Base-by-base conservation (phyloP, 2,888 invertebrate species). In the Perizoma affinitatum region DNA sequence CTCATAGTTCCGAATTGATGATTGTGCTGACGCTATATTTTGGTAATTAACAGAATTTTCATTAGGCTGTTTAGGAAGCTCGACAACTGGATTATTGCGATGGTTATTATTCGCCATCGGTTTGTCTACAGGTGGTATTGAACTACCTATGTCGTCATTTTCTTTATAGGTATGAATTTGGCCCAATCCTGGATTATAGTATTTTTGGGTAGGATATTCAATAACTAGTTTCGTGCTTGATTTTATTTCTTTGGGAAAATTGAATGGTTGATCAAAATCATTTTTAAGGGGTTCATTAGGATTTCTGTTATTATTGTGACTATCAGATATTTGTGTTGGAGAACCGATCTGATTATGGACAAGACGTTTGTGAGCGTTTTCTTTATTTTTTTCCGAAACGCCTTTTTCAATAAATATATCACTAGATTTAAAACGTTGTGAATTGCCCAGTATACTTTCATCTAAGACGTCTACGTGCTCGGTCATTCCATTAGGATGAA, bases 401-500 rank as follows among this genome's bases (percentile, higher is more conserved):
- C 41, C 36, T 49, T 33, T 45, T 38, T 44, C 40, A 6, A 9
- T 47, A 51, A 40, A n/a, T 10, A 47, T 38, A 6, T 57, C 61
- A 36, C 10, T 45, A 22, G 48, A 49, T 57, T 54, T 54, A 57
- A 38, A 35, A 54, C 22, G 46, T n/a, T 46, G 6, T 34, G 43
- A 51, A 41, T 54, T 60, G 51, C 43, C 51, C 42, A 46, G 22
- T 47, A 52, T 46, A 9, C 9, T 46, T 42, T 45, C 54, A 7
- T 60, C 22, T 42, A 50, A 4, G 36, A 42, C 22, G 33, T 54
- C 54, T 6, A 60, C 42, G 36, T 46, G 46, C 42, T 46, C 54
- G 36, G 36, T 42, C 36, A 50, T 54, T 10, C 45, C 42, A 50
- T 54, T 60, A 38, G 47, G 52, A 40, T 60, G 42, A 11, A 46